phyloP scores from a whole-genome alignment of 2,113 vertebrate genomes.

The Meriones unguiculatus region DNA sequence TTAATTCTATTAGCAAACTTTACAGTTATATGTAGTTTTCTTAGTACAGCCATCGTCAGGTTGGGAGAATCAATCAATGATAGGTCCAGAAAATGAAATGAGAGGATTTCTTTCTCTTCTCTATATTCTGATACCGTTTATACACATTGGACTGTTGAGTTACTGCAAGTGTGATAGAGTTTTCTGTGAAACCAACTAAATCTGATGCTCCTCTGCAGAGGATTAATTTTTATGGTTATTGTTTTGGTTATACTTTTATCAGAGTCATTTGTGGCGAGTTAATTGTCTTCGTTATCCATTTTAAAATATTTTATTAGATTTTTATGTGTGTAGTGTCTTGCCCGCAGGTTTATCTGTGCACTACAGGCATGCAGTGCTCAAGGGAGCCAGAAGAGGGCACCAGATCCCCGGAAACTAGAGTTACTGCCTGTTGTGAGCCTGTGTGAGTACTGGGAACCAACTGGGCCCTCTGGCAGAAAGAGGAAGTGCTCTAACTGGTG shows the following conservation, averaged over 20 bases:
- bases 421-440: not conserved
- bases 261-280: not conserved
- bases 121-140: not conserved
- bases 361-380: not conserved
- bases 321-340: not conserved
- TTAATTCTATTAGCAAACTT: not conserved
- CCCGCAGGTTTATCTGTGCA: not conserved
- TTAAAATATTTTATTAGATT: not conserved
- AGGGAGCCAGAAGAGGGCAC: not conserved
- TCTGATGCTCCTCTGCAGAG: not conserved
- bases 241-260: not conserved
- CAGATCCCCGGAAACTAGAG: not conserved
- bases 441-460: not conserved
- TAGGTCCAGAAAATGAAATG: not conserved
- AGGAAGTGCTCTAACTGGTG: not conserved
- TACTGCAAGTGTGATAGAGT: not conserved
- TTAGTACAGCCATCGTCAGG: not conserved
- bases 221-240: not conserved
- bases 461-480: not conserved
- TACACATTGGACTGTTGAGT: not conserved
- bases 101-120: not conserved
- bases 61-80: not conserved
- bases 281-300: not conserved
- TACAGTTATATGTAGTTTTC: not conserved
- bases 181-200: not conserved